Evolutionary conservation across 2,113 vertebrate species (phyloP).

Genomic region (Pedionomus torquatus): DNA sequence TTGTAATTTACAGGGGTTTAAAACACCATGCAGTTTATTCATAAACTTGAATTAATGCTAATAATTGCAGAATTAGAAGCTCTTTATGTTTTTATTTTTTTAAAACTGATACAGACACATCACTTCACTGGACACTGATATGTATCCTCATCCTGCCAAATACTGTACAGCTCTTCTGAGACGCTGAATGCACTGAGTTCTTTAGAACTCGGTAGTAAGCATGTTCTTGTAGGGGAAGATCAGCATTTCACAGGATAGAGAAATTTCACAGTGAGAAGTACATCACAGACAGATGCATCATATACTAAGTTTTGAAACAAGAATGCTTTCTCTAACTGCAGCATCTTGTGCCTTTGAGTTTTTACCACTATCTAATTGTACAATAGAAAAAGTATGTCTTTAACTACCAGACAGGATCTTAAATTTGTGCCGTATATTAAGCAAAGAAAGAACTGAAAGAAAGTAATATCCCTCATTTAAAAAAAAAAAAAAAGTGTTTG

Average conservation of each 20-base stretch:
- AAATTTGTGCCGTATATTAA: neutral
- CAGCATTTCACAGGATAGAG: neutral
- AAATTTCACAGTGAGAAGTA: neutral
- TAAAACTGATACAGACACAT: neutral
- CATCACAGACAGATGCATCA: neutral
- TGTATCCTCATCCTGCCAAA: neutral
- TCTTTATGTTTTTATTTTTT: neutral
- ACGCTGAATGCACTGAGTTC: neutral
- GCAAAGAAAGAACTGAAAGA: neutral
- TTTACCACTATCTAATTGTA: conserved; percentile 11
- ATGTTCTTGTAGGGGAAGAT: neutral
- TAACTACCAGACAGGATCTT: conserved; percentile 6
- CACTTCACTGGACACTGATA: neutral
- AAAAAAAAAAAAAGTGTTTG: neutral
- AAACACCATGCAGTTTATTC: neutral
- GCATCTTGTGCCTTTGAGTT: neutral
- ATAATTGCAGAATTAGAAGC: neutral
- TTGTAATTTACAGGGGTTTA: neutral
- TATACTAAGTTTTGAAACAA: neutral
- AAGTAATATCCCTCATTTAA: neutral
- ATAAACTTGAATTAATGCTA: conserved; percentile 20
- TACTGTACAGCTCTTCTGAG: neutral
- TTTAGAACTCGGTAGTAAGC: neutral
- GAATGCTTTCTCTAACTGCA: neutral
- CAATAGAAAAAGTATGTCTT: neutral